These are phyloP conservation scores for Rhorus exstirpatorius DNA, from an alignment of 2,888 invertebrate species.

Conservation along the genomic window DNA sequence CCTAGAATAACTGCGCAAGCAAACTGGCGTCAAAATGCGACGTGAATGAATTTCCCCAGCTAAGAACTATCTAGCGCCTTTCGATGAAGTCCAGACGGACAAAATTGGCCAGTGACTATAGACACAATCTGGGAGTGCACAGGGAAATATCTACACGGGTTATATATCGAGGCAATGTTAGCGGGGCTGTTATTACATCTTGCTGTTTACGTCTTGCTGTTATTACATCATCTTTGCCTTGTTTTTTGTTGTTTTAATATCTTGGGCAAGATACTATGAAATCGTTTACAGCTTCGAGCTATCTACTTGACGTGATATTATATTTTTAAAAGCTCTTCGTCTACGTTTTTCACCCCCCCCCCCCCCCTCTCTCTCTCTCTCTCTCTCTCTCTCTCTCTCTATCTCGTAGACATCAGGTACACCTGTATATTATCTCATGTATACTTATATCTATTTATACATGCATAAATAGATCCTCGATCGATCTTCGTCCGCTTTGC, in stretches of 20 bases:
- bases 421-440: background rate
- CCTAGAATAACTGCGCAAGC: too few relatives aligned
- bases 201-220: background rate
- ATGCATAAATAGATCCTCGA: background rate
- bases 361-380: too few relatives aligned
- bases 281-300: constrained; percentile 30
- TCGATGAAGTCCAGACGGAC: too few relatives aligned
- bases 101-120: too few relatives aligned
- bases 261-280: constrained; percentile 29
- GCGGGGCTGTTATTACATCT: too few relatives aligned
- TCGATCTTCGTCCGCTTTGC: background rate
- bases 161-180: too few relatives aligned
- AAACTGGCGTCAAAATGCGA: too few relatives aligned
- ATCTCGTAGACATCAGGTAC: background rate
- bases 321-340: constrained; percentile 3
- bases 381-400: background rate
- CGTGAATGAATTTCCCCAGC: too few relatives aligned
- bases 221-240: constrained; percentile 1
- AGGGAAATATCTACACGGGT: too few relatives aligned
- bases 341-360: too few relatives aligned
- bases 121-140: too few relatives aligned
- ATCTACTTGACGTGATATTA: constrained; percentile 25
- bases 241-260: constrained; percentile 36
- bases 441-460: background rate
- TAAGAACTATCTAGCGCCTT: too few relatives aligned